These are phyloP conservation scores for Dicyrtomina minuta DNA, from an alignment of 2,888 invertebrate genomes.

Conservation along the genomic window DNA sequence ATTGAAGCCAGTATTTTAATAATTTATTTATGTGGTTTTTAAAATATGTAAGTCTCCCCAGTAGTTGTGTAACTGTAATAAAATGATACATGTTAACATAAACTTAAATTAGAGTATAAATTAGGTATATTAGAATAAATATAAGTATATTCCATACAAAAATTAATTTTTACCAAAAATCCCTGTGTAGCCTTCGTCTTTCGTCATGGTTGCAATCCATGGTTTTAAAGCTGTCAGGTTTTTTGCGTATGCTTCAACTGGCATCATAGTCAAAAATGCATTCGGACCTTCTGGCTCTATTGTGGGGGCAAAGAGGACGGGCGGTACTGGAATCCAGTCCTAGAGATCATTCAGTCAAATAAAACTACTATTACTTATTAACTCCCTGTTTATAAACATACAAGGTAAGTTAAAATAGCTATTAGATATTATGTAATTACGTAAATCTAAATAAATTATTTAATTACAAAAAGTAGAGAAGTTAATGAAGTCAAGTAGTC, in stretches of 20 bases:
- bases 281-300: conserved; percentile 40
- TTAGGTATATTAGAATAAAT: background rate
- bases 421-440: too few relatives aligned
- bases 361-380: too few relatives aligned
- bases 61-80: conserved; percentile 34
- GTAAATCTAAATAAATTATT: background rate
- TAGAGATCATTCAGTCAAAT: conserved; percentile 5
- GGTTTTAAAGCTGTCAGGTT: conserved; percentile 40
- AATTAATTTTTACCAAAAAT: conserved; percentile 18
- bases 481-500: conserved; percentile 22
- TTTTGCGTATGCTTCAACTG: conserved; percentile 41
- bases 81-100: background rate
- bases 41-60: conserved; percentile 29
- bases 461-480: conserved; percentile 20
- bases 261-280: conserved; percentile 42
- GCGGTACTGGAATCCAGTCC: conserved; percentile 46
- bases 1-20: conserved; percentile 37
- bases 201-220: conserved; percentile 38
- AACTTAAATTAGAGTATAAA: background rate
- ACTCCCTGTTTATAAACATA: too few relatives aligned
- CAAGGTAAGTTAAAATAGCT: too few relatives aligned
- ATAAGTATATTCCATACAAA: background rate
- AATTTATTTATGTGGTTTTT: conserved; percentile 36
- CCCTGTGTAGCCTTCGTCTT: conserved; percentile 39
- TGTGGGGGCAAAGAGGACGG: conserved; percentile 41